Evolutionary conservation across 1,140 invertebrate genomes (phyloP).

Genomic region (Nautilus pompilius): DNA sequence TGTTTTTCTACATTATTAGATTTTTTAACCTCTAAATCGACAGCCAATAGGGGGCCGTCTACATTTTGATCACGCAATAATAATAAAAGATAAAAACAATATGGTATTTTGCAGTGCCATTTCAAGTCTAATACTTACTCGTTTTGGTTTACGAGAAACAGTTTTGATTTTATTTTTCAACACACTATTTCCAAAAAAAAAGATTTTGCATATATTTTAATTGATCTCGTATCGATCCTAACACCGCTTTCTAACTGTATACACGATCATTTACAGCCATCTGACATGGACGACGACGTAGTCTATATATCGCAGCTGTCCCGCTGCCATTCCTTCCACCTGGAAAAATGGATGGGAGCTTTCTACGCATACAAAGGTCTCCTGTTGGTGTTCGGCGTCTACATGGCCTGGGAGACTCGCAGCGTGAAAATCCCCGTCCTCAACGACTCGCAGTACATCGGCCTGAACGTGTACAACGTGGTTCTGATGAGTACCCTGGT

Average conservation of each 20-base stretch:
- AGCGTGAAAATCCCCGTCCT: conserved; percentile 50
- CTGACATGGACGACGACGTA: conserved; percentile 53
- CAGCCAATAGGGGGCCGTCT: no score
- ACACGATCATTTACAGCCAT: conserved; percentile 25
- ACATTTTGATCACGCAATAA: no score
- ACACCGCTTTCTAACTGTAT: no score
- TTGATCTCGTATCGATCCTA: no score
- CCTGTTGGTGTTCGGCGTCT: conserved; percentile 73
- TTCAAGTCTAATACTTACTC: no score
- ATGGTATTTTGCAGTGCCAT: no score
- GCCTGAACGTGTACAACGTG: conserved; percentile 83
- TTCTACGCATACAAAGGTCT: conserved; percentile 88
- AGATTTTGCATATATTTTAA: background rate
- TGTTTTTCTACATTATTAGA: no score
- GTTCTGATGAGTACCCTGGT: conserved; percentile 83
- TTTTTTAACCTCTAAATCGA: no score
- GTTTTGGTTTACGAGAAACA: no score
- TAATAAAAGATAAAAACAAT: no score
- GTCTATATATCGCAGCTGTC: conserved; percentile 87
- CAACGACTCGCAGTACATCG: conserved; percentile 52
- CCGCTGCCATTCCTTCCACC: conserved; percentile 80
- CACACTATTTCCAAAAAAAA: background rate
- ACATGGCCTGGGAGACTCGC: conserved; percentile 52
- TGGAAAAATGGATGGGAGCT: conserved; percentile 79
- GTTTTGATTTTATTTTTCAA: no score